These are phyloP conservation scores for Ophioninae sp. DNA, from an alignment of 2,888 invertebrate species.

Conservation along the genomic window DNA sequence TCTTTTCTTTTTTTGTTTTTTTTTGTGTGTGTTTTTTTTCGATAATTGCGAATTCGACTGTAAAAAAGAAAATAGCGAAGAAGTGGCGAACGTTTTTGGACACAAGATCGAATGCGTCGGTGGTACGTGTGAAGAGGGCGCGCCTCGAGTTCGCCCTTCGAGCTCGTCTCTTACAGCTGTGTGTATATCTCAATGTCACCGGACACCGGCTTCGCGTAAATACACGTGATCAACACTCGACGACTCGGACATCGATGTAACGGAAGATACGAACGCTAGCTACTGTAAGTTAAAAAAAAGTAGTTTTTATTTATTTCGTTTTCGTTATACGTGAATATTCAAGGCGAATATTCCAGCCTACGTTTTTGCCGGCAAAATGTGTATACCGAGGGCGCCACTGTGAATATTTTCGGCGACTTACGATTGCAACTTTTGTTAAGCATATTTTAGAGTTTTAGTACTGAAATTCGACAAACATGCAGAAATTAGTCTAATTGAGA, in stretches of 20 bases:
- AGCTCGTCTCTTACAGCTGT: neutral
- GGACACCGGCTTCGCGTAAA: slow-evolving; percentile 40
- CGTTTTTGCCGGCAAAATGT: no score
- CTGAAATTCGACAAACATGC: no score
- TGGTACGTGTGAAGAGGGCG: slow-evolving; percentile 51
- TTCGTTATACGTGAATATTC: neutral
- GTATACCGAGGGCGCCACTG: no score
- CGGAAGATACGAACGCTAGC: slow-evolving; percentile 4
- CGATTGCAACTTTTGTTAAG: no score
- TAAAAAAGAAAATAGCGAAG: neutral
- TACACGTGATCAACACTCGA: slow-evolving; percentile 38
- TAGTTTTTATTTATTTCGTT: neutral
- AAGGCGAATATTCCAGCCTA: no score
- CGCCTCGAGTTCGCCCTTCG: neutral
- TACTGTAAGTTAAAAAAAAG: neutral
- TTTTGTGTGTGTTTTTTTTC: neutral
- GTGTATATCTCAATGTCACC: slow-evolving; percentile 38
- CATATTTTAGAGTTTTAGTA: no score
- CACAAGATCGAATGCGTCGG: slow-evolving; percentile 45
- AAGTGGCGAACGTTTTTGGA: slow-evolving; percentile 45
- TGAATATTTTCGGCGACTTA: no score
- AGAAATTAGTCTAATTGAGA: no score
- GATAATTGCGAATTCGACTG: neutral
- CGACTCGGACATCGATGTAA: slow-evolving; percentile 38
- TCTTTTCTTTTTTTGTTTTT: neutral